These are phyloP conservation scores for Idaea dimidiata DNA, from an alignment of 2,888 invertebrate genomes.

Conservation along the genomic window DNA sequence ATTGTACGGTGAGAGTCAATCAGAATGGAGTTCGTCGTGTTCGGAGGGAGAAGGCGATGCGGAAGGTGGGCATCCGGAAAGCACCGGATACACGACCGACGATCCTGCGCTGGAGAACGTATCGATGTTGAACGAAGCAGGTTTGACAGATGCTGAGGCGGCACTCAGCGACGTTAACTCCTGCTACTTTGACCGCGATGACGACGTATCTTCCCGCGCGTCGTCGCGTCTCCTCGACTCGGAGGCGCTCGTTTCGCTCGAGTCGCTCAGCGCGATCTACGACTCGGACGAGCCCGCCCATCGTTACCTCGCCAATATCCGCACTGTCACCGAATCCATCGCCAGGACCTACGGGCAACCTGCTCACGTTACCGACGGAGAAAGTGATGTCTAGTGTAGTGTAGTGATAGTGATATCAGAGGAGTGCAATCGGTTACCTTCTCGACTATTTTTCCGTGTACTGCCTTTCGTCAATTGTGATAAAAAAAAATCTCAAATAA, in stretches of 20 bases:
- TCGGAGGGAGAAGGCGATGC: slow-evolving; percentile 80
- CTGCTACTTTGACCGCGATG: slow-evolving; percentile 86
- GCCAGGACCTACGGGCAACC: slow-evolving; percentile 88
- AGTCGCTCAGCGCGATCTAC: slow-evolving; percentile 91
- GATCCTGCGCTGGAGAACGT: slow-evolving; percentile 92
- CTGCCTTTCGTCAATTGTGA: slow-evolving; percentile 53
- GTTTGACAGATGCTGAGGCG: slow-evolving; percentile 92
- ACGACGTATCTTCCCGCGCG: slow-evolving; percentile 91
- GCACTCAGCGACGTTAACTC: slow-evolving; percentile 93
- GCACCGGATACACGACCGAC: slow-evolving; percentile 93
- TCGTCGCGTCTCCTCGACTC: slow-evolving; percentile 90
- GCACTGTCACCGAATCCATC: slow-evolving; percentile 88
- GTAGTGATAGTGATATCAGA: slow-evolving; percentile 24
- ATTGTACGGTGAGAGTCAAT: slow-evolving; percentile 85
- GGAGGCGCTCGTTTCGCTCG: slow-evolving; percentile 87
- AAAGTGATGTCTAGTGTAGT: slow-evolving; percentile 82
- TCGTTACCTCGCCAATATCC: slow-evolving; percentile 86
- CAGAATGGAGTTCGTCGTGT: slow-evolving; percentile 88
- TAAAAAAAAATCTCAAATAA: slow-evolving; percentile 48
- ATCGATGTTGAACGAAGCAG: slow-evolving; percentile 91
- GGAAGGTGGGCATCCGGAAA: slow-evolving; percentile 80
- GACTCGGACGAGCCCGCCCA: slow-evolving; percentile 85
- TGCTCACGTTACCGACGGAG: slow-evolving; percentile 83
- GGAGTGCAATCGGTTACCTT: slow-evolving; percentile 28
- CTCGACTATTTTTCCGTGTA: slow-evolving; percentile 31